Evolutionary conservation across 2,888 invertebrate species (phyloP).

Genomic region (Lepas anatifera): DNA sequence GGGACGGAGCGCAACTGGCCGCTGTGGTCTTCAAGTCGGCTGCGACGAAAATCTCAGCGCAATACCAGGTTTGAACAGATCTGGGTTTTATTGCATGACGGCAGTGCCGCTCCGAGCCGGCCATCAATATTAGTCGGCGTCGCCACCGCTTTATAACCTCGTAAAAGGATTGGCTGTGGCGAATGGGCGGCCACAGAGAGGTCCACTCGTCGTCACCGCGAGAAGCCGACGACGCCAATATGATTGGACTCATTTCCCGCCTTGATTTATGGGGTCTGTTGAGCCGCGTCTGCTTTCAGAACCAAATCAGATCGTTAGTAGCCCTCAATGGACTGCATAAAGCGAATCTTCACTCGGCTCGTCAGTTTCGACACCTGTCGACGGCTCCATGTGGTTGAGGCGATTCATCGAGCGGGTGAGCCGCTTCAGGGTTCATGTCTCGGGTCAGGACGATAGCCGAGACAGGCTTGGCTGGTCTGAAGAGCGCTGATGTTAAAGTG

Average conservation of each 20-base stretch:
- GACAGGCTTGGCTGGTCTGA: too few relatives aligned
- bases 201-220: too few relatives aligned
- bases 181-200: neutral
- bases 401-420: too few relatives aligned
- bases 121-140: neutral
- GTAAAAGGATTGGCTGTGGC: neutral
- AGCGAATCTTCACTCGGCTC: neutral
- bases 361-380: neutral
- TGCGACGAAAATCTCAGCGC: neutral
- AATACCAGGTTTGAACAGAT: neutral
- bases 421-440: too few relatives aligned
- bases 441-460: too few relatives aligned
- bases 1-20: too few relatives aligned
- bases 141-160: neutral
- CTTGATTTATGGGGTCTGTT: neutral
- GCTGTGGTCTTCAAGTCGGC: neutral
- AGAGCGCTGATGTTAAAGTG: too few relatives aligned
- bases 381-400: too few relatives aligned
- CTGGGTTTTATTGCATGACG: neutral
- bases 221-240: neutral
- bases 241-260: conserved; percentile 2
- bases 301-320: neutral
- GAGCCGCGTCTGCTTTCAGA: neutral
- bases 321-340: neutral
- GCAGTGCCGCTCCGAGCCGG: neutral